Evolutionary conservation across 2,797 vertebrate genomes (phyloP).

Genomic region (Glossophaga mutica): DNA sequence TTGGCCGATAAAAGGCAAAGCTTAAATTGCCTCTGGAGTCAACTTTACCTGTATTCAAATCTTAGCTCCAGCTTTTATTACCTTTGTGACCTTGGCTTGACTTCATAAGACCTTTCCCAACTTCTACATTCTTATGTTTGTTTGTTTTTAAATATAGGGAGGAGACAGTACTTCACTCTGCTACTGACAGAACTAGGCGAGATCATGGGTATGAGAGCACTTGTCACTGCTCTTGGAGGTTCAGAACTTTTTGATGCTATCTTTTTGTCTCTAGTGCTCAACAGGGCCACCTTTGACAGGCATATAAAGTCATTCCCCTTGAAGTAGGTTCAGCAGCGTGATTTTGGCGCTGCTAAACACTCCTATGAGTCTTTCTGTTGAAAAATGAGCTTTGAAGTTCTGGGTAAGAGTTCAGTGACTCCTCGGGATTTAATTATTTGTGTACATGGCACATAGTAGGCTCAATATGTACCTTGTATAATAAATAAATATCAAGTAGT

Average conservation of each 20-base stretch:
- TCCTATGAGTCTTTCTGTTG: background rate
- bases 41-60: background rate
- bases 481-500: background rate
- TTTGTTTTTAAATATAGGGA: background rate
- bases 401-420: background rate
- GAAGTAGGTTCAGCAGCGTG: background rate
- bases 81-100: background rate
- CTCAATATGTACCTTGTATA: background rate
- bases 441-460: background rate
- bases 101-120: background rate
- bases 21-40: background rate
- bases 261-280: background rate
- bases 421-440: background rate
- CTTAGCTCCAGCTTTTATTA: constrained; percentile 29
- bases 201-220: background rate
- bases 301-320: background rate
- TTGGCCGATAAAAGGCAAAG: background rate
- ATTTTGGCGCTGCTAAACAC: background rate
- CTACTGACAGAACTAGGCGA: background rate
- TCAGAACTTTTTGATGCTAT: background rate
- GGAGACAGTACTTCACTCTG: background rate
- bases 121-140: background rate
- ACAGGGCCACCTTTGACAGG: background rate
- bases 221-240: background rate
- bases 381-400: constrained; percentile 6